Conservation (phyloP, 2,113 vertebrate genomes). For the Charadrius vociferus region DNA sequence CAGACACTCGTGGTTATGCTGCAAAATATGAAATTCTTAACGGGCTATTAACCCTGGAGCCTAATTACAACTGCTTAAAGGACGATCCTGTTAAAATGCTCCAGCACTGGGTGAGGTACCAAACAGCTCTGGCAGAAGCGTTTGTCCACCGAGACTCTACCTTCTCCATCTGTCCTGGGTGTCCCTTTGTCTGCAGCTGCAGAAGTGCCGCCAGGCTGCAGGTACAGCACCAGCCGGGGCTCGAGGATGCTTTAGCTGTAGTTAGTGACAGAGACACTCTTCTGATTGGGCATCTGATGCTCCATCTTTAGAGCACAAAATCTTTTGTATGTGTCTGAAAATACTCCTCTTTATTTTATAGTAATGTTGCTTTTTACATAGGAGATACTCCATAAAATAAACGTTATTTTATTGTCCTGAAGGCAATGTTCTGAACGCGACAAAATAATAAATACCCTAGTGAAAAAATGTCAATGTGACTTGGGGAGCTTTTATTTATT, state of each 20-base stretch:
- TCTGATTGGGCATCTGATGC: rapidly evolving
- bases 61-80: background rate
- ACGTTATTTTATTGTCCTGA: background rate
- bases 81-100: background rate
- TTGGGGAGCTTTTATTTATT: constrained; percentile 58
- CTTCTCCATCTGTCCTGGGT: background rate
- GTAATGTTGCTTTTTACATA: background rate
- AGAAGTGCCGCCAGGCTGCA: background rate
- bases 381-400: background rate
- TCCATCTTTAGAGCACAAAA: background rate
- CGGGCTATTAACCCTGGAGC: background rate
- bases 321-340: background rate
- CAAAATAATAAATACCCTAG: background rate
- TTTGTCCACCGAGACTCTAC: background rate
- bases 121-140: background rate
- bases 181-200: background rate
- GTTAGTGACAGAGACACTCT: background rate
- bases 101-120: background rate
- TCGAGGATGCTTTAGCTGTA: background rate
- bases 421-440: constrained; percentile 28
- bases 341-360: background rate
- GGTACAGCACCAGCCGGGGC: background rate
- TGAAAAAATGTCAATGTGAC: background rate
- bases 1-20: background rate
- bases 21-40: background rate